A percentile compares a stretch with the other conserved stretches of the same genome.
Evolutionary conservation across 2,888 invertebrate species (phyloP).

Genomic region (Sesia apiformis): DNA sequence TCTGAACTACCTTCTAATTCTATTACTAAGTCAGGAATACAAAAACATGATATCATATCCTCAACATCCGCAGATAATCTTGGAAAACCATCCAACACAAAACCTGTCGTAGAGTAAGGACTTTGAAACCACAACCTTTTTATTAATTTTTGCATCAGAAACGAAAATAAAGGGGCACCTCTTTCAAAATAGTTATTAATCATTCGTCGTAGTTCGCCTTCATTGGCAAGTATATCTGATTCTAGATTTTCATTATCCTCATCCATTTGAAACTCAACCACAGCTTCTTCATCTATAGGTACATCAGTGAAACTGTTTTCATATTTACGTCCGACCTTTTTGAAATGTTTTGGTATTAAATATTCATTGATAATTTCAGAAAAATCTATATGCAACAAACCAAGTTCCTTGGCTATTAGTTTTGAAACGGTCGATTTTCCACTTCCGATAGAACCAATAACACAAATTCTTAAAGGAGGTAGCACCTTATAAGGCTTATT

Average conservation of each 20-base stretch:
- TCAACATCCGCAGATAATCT: constrained; percentile 68
- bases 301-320: constrained; percentile 52
- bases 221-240: constrained; percentile 43
- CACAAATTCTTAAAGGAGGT: constrained; percentile 72
- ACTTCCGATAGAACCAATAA: constrained; percentile 71
- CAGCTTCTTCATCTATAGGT: constrained; percentile 41
- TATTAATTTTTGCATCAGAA: constrained; percentile 54
- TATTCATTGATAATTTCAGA: constrained; percentile 39
- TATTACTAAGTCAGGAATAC: constrained; percentile 75
- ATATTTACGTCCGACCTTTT: constrained; percentile 52
- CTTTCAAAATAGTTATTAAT: constrained; percentile 64
- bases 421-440: constrained; percentile 70
- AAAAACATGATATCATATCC: constrained; percentile 58
- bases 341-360: constrained; percentile 53
- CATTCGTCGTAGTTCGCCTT: constrained; percentile 43
- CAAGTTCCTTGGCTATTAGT: constrained; percentile 68
- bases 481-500: constrained; percentile 49
- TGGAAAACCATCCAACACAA: constrained; percentile 78
- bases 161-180: constrained; percentile 55
- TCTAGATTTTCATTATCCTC: constrained; percentile 43
- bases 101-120: constrained; percentile 62
- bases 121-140: constrained; percentile 67
- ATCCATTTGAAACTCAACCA: constrained; percentile 42
- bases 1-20: constrained; percentile 54
- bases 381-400: constrained; percentile 69